These are phyloP conservation scores for Apantesis nais DNA, from an alignment of 2,888 invertebrate genomes.

Conservation along the genomic window DNA sequence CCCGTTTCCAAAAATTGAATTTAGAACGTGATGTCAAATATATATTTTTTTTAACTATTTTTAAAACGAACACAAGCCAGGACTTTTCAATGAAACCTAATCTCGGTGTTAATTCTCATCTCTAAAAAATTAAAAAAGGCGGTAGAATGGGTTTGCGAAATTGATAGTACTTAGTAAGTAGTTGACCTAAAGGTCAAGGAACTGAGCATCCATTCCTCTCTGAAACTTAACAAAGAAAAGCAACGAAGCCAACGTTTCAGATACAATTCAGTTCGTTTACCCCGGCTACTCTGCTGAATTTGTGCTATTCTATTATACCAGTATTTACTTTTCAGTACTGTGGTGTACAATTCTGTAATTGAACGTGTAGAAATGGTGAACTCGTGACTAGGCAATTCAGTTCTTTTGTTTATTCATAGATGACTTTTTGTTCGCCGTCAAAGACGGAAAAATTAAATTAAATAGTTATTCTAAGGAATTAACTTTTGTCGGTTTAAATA, in stretches of 20 bases:
- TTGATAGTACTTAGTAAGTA: background rate
- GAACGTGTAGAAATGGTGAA: background rate
- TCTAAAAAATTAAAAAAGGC: background rate
- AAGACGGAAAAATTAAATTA: too few relatives aligned
- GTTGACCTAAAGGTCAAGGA: background rate
- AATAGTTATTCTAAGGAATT: background rate
- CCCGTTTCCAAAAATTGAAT: conserved; percentile 1
- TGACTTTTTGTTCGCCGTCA: background rate
- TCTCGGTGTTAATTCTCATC: background rate
- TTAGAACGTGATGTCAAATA: background rate
- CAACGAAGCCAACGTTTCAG: conserved; percentile 25
- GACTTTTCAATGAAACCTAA: background rate
- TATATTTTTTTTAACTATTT: background rate
- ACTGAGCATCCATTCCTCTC: background rate
- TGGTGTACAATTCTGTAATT: background rate
- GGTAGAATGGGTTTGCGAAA: background rate
- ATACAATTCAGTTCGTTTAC: conserved; percentile 45
- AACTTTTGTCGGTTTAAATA: background rate
- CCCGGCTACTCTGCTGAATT: conserved; percentile 40
- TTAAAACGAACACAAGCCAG: background rate
- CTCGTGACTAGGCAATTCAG: background rate
- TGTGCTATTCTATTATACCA: conserved; percentile 29
- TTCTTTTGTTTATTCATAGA: background rate
- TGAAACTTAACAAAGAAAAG: conserved; percentile 28
- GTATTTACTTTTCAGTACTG: conserved; percentile 16